Evolutionary conservation across 2,888 invertebrate species (phyloP), one percentile per base, ranked within the genome.

Genomic region (Agrochola macilenta): DNA sequence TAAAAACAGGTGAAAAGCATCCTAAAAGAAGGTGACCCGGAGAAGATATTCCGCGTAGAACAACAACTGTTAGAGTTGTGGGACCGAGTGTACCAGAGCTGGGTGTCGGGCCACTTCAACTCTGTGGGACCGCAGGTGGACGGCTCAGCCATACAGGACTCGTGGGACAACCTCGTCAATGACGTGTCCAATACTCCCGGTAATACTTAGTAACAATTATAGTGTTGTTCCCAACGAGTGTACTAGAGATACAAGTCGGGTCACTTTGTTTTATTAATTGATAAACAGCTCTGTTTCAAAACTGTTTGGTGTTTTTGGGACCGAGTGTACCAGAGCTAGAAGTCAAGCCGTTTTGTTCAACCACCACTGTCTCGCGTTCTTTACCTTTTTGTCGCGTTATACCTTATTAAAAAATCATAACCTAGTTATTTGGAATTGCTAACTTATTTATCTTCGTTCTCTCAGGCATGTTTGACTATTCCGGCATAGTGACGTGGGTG

Each of bases 41-140:
- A 97, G 46, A 99, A 99, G 94, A 98, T 98, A 60, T 97, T 97
- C 49, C 98, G 98, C 80, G 97, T 99, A 60, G 99, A 99, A 92
- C 97, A 98, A 82, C 99, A 99, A 94, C 98, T 99, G 2, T 95
- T 99, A 60, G 99, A 99, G 93, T 97, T 99, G 30, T 99, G 99
- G 99, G 99, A 99, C 95, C 97, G 99, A 79, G 97, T 99, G 65
- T 99, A 99, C 95, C 98, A 99, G 94, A 98, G 98, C 79, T 99
- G 99, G 99, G 98, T 99, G 95, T 98, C 98, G 91, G 97, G 98
- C 0, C 97, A 97, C 86, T 95, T 97, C 87, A 97, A 93, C 11
- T 90, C 92, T 2, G 88, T 90, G 3, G 98, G 98, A 0, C 98
- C 98, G 0, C 97, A 98, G 77, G 98, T 98, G 0, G 98, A 98